Conservation (phyloP, 2,888 invertebrate species). For the Apamea anceps region DNA sequence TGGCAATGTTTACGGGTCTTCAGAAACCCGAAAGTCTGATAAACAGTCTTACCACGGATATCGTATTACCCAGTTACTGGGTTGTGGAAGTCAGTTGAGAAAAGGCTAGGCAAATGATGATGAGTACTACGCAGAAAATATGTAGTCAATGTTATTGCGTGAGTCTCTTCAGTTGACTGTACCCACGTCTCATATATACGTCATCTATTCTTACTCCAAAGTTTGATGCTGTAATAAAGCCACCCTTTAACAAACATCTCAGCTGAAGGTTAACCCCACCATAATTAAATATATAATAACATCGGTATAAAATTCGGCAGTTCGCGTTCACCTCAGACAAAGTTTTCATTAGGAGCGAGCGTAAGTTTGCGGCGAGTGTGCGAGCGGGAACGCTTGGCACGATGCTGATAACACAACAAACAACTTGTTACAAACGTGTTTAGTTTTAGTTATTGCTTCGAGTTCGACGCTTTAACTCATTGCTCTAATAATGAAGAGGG, state of each 20-base stretch:
- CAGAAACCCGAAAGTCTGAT: not conserved
- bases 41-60: not conserved
- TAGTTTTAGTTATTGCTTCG: conserved; percentile 89
- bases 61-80: not conserved
- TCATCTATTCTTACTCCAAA: conserved; percentile 5
- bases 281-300: conserved; percentile 63
- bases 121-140: not conserved
- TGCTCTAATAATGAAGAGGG: conserved; percentile 88
- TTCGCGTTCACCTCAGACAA: conserved; percentile 81
- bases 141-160: not conserved
- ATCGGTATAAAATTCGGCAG: conserved; percentile 78
- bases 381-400: conserved; percentile 87
- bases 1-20: not conserved
- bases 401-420: conserved; percentile 90
- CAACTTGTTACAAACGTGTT: conserved; percentile 90
- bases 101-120: not conserved
- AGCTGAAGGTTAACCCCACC: conserved; percentile 30
- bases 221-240: conserved; percentile 14
- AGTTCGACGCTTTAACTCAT: conserved; percentile 89
- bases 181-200: conserved; percentile 4
- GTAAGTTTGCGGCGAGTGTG: conserved; percentile 87
- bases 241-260: conserved; percentile 32
- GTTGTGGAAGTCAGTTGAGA: not conserved
- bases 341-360: conserved; percentile 87
- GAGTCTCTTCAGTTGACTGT: not conserved